Percentiles rank a stretch among this genome's conserved stretches.
Conservation (phyloP, 2,888 invertebrate genomes). For the Harmothoe impar region DNA sequence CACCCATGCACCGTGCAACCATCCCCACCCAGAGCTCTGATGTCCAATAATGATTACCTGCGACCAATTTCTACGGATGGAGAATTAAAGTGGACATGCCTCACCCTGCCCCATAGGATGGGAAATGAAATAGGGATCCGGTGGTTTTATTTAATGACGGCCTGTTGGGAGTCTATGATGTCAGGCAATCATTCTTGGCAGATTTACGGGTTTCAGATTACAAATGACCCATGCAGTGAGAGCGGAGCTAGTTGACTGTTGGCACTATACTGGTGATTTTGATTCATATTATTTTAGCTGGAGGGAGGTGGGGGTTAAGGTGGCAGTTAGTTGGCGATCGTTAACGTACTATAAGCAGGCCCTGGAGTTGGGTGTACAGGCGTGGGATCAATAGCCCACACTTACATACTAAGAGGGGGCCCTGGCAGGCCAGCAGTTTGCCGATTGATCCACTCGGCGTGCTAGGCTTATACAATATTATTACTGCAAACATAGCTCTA, state of each 20-base stretch:
- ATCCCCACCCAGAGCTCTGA: background rate
- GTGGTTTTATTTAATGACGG: background rate
- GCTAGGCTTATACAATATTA: background rate
- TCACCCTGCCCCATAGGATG: background rate
- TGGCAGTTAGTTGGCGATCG: constrained; percentile 7
- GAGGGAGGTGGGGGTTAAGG: background rate
- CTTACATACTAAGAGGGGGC: background rate
- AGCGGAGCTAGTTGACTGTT: background rate
- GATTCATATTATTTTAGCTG: no score
- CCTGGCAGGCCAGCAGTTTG: background rate
- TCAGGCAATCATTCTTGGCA: background rate
- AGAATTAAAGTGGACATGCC: background rate
- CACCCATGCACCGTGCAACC: background rate
- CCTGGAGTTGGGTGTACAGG: background rate
- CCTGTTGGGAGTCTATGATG: background rate
- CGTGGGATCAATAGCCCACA: background rate
- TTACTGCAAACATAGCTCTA: background rate
- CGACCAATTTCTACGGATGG: constrained; percentile 22
- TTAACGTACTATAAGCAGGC: constrained; percentile 1
- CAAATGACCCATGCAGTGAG: background rate
- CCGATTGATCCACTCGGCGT: background rate
- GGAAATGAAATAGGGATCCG: background rate
- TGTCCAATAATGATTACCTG: constrained; percentile 44
- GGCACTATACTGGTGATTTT: background rate
- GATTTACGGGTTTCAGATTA: constrained; percentile 1